phyloP scores from a whole-genome alignment of 2,113 vertebrate genomes.

The Myotis brandtii region DNA sequence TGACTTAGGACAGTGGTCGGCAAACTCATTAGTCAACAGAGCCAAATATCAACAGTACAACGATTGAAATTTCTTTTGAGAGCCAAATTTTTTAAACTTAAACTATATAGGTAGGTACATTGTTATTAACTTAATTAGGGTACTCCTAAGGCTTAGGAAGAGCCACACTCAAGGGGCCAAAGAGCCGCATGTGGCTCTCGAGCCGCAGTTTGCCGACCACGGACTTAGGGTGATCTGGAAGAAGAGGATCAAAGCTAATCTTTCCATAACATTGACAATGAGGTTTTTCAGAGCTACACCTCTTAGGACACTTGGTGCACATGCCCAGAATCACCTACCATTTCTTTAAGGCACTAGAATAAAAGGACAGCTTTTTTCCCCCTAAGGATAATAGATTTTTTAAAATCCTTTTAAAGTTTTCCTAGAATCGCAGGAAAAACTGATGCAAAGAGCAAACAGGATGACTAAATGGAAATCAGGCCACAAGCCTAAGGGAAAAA shows the following conservation, averaged over 20 bases:
- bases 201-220: too few relatives aligned
- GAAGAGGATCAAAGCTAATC: constrained; percentile 23
- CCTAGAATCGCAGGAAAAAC: constrained; percentile 56
- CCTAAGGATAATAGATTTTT: background rate
- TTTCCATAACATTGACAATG: background rate
- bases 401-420: constrained; percentile 23
- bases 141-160: too few relatives aligned
- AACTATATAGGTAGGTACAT: too few relatives aligned
- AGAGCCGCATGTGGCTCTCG: too few relatives aligned
- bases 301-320: background rate
- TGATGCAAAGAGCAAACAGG: constrained; percentile 50
- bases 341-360: constrained; percentile 26
- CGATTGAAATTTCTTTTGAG: too few relatives aligned
- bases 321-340: background rate
- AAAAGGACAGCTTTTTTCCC: background rate
- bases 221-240: background rate
- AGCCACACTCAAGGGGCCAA: too few relatives aligned
- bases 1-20: too few relatives aligned
- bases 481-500: constrained; percentile 59
- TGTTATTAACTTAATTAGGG: too few relatives aligned
- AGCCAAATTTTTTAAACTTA: too few relatives aligned
- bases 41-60: too few relatives aligned
- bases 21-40: too few relatives aligned
- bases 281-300: background rate
- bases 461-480: constrained; percentile 73